phyloP scores from a whole-genome alignment of 2,888 invertebrate genomes.

The Priocnemis perturbator region DNA sequence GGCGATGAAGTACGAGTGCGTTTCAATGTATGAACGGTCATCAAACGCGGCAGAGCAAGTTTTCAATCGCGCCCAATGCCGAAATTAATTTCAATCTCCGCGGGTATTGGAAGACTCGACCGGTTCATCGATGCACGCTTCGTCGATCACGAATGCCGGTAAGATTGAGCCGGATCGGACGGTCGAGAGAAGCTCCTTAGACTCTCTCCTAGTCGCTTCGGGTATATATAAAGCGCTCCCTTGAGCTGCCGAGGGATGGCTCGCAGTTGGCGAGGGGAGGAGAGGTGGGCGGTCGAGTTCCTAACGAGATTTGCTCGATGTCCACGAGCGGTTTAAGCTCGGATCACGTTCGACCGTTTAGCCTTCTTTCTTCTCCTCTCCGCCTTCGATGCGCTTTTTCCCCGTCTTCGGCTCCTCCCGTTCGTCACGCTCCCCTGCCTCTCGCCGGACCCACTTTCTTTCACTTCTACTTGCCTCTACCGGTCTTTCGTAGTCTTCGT shows the following conservation, averaged over 20 bases:
- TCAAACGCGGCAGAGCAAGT: conserved; percentile 30
- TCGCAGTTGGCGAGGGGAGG: conserved; percentile 19
- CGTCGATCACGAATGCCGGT: conserved; percentile 64
- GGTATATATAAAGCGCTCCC: conserved; percentile 52
- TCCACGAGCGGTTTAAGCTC: conserved; percentile 66
- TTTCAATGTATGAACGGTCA: background rate
- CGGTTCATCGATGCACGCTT: conserved; percentile 55
- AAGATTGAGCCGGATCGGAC: conserved; percentile 67
- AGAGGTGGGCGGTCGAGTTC: conserved; percentile 45
- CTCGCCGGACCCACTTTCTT: conserved; percentile 10
- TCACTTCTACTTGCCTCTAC: conserved; percentile 18
- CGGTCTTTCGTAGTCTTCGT: background rate
- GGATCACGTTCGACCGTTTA: conserved; percentile 67
- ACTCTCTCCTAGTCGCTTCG: conserved; percentile 38
- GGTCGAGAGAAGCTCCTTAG: conserved; percentile 55
- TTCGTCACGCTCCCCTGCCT: conserved; percentile 12
- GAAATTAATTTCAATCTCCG: conserved; percentile 73
- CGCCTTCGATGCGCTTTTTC: background rate
- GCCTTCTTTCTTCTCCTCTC: conserved; percentile 42
- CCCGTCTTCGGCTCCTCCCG: background rate
- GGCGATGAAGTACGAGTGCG: background rate
- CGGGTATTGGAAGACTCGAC: conserved; percentile 38
- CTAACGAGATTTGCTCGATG: conserved; percentile 65
- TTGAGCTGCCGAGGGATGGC: conserved; percentile 23
- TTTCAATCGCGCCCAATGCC: conserved; percentile 59